Evolutionary conservation across 2,113 vertebrate genomes (phyloP).

Genomic region (Podarcis muralis): DNA sequence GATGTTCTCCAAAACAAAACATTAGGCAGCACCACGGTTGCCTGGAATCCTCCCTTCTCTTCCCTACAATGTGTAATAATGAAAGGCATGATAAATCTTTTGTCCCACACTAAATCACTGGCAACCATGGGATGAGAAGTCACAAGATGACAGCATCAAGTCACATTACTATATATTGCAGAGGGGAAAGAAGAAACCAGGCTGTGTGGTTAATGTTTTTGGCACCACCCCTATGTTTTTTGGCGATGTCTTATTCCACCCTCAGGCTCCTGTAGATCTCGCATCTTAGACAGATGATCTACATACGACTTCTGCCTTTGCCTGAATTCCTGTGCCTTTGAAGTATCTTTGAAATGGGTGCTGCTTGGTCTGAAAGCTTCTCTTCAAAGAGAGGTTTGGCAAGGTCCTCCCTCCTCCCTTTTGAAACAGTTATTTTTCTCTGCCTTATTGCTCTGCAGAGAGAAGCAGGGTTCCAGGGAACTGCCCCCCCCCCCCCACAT

Average conservation of each 20-base stretch:
- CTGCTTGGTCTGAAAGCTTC: neutral
- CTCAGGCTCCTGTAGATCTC: neutral
- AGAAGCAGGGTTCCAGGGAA: neutral
- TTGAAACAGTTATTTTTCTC: neutral
- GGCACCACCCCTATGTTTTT: neutral
- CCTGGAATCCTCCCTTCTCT: too few relatives aligned
- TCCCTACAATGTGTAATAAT: neutral
- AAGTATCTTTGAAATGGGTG: slow-evolving; percentile 12
- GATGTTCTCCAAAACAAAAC: too few relatives aligned
- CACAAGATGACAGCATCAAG: neutral
- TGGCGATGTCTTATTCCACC: neutral
- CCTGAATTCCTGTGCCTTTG: neutral
- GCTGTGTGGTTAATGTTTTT: neutral
- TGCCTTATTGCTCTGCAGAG: neutral
- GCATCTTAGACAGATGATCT: neutral
- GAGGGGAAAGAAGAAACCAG: neutral
- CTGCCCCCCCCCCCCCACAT: neutral
- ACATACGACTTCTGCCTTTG: neutral
- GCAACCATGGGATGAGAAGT: neutral
- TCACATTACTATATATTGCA: neutral
- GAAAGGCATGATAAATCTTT: neutral
- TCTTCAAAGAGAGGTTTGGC: neutral
- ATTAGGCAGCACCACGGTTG: too few relatives aligned
- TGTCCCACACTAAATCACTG: neutral
- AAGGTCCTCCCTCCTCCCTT: neutral